phyloP scores from a whole-genome alignment of 2,888 invertebrate species.

The Itoplectis maculator region DNA sequence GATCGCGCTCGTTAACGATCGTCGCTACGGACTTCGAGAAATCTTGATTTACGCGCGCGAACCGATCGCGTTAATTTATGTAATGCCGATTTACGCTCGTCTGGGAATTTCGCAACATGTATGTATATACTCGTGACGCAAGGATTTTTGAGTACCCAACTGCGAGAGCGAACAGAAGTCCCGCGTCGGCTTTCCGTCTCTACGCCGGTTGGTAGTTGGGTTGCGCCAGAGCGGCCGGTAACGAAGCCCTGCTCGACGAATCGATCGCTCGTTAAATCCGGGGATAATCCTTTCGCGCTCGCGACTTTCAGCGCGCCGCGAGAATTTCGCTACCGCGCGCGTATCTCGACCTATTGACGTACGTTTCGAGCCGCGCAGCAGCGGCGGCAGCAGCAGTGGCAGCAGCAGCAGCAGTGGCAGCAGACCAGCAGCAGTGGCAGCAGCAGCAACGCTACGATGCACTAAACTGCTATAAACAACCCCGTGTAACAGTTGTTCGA shows the following conservation, averaged over 20 bases:
- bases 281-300: constrained; percentile 42
- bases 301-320: constrained; percentile 18
- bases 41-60: too few species aligned
- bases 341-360: constrained; percentile 27
- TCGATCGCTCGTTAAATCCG: constrained; percentile 52
- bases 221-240: neutral
- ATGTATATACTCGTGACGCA: neutral
- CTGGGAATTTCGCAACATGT: constrained; percentile 7
- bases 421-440: too few species aligned
- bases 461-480: constrained; percentile 23
- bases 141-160: too few species aligned
- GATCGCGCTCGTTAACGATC: too few species aligned
- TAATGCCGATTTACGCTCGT: constrained; percentile 78
- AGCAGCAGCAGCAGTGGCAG: too few species aligned
- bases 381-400: too few species aligned
- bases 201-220: too few species aligned
- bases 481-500: constrained; percentile 11
- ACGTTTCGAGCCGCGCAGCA: neutral
- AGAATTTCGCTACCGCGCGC: constrained; percentile 15
- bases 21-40: too few species aligned
- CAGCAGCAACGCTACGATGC: neutral
- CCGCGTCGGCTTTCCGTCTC: constrained; percentile 29
- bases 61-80: constrained; percentile 80
- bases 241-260: constrained; percentile 34
- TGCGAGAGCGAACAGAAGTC: too few species aligned